These are phyloP conservation scores for Syngnathus floridae DNA, from an alignment of 2,113 vertebrate species.

Conservation along the genomic window DNA sequence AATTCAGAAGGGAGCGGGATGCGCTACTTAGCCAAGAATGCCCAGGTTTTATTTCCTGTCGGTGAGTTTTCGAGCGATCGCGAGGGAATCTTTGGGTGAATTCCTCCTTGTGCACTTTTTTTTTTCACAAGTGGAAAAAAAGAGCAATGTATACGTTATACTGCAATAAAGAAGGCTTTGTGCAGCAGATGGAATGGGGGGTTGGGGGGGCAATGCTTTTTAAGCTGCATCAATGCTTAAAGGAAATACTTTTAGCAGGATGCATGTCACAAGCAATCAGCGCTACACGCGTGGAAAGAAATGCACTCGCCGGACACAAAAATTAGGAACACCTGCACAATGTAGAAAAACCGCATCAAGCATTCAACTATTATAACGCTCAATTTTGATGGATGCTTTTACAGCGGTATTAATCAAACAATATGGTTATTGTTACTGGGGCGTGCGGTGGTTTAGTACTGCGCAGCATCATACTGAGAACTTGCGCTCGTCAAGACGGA, in stretches of 20 bases:
- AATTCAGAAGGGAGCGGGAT: slow-evolving; percentile 17
- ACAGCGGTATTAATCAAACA: not conserved
- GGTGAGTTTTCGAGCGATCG: slow-evolving; percentile 20
- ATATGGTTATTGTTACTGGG: not conserved
- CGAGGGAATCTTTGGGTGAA: slow-evolving; percentile 33
- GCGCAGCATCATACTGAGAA: not conserved
- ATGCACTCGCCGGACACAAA: not conserved
- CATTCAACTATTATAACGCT: not conserved
- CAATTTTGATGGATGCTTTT: not conserved
- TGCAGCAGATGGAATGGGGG: slow-evolving; percentile 3
- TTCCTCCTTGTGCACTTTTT: slow-evolving; percentile 26
- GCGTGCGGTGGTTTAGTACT: not conserved
- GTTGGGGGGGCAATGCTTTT: slow-evolving; percentile 20
- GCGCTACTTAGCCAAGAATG: slow-evolving; percentile 41
- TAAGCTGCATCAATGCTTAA: slow-evolving; percentile 3
- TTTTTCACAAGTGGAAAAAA: slow-evolving; percentile 19
- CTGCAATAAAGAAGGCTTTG: slow-evolving; percentile 45
- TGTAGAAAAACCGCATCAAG: too few species aligned
- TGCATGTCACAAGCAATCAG: slow-evolving; percentile 22
- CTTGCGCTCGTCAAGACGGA: not conserved
- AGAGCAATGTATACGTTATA: slow-evolving; percentile 39
- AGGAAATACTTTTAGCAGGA: slow-evolving; percentile 10
- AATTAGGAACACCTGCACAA: slow-evolving; percentile 1
- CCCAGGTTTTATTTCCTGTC: slow-evolving; percentile 51
- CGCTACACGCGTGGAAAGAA: slow-evolving; percentile 3